Conservation (phyloP, 2,113 vertebrate species). For the Capreolus pygargus region DNA sequence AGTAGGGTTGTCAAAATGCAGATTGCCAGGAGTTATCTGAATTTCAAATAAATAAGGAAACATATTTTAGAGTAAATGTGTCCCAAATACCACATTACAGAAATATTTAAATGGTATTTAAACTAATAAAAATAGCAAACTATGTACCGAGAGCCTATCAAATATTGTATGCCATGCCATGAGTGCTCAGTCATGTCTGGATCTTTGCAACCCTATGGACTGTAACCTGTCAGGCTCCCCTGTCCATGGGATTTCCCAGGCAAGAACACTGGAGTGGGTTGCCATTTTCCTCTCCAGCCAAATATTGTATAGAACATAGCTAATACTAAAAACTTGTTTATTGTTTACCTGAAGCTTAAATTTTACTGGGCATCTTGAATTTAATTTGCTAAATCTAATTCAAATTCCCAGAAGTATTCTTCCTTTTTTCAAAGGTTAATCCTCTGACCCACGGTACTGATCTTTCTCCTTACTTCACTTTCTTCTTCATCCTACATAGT, state of each 20-base stretch:
- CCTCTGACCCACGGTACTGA: neutral
- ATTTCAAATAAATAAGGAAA: slow-evolving; percentile 41
- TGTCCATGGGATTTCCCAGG: neutral
- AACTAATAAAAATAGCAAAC: slow-evolving; percentile 16
- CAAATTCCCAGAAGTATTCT: neutral
- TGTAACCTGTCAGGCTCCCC: neutral
- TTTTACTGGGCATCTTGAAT: neutral
- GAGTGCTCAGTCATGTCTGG: neutral
- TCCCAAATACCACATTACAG: slow-evolving; percentile 1
- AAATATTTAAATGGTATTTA: slow-evolving; percentile 32
- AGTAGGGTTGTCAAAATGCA: slow-evolving; percentile 20
- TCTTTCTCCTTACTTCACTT: neutral
- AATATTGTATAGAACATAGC: neutral
- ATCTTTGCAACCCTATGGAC: neutral
- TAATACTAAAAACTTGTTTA: slow-evolving; percentile 26
- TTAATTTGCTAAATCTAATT: slow-evolving; percentile 46
- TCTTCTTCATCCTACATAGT: neutral
- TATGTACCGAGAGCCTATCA: neutral
- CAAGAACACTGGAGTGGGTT: neutral
- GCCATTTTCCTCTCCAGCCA: neutral
- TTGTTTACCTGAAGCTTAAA: neutral
- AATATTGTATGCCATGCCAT: neutral
- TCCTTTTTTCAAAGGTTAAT: slow-evolving; percentile 35
- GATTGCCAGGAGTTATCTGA: neutral
- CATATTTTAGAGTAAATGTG: neutral